Percentiles rank a stretch among this genome's conserved stretches.
phyloP scores from a whole-genome alignment of 2,888 invertebrate genomes.

The Cryptophagus acutangulus region DNA sequence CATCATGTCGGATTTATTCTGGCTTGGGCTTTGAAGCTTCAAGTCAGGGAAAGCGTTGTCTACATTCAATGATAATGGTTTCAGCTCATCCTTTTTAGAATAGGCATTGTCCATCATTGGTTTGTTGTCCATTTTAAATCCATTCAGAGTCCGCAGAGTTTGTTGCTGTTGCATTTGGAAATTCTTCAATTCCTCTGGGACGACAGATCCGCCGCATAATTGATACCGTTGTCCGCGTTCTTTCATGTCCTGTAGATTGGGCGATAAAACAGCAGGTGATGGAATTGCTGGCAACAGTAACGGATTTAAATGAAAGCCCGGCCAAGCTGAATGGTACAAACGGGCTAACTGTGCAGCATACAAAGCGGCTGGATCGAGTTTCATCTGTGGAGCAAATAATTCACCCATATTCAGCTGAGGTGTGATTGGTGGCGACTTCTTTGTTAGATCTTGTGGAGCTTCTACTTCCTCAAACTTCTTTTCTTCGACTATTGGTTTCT shows the following conservation, averaged over 20 bases:
- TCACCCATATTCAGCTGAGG: slow-evolving; percentile 39
- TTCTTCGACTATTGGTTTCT: slow-evolving; percentile 48
- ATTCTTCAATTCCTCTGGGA: slow-evolving; percentile 48
- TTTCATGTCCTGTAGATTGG: slow-evolving; percentile 63
- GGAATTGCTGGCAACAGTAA: slow-evolving; percentile 58
- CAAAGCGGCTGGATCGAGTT: slow-evolving; percentile 58
- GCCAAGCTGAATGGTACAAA: slow-evolving; percentile 52
- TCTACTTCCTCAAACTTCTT: slow-evolving; percentile 31
- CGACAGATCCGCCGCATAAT: slow-evolving; percentile 64
- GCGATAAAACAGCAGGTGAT: slow-evolving; percentile 48
- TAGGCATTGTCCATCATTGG: slow-evolving; percentile 18
- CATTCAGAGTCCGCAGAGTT: slow-evolving; percentile 26
- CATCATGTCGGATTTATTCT: slow-evolving; percentile 49
- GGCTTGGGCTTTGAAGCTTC: slow-evolving; percentile 46
- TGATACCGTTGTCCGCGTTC: slow-evolving; percentile 64
- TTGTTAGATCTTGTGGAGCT: slow-evolving; percentile 49
- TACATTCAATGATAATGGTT: slow-evolving; percentile 50
- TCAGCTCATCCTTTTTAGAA: slow-evolving; percentile 49
- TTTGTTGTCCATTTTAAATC: slow-evolving; percentile 31
- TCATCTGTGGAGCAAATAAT: slow-evolving; percentile 63
- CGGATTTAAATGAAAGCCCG: slow-evolving; percentile 61
- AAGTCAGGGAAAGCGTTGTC: slow-evolving; percentile 32
- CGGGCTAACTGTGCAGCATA: slow-evolving; percentile 60
- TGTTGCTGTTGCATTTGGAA: slow-evolving; percentile 30
- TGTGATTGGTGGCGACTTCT: slow-evolving; percentile 38